phyloP scores from a whole-genome alignment of 2,888 invertebrate species.

The Spodoptera littoralis region DNA sequence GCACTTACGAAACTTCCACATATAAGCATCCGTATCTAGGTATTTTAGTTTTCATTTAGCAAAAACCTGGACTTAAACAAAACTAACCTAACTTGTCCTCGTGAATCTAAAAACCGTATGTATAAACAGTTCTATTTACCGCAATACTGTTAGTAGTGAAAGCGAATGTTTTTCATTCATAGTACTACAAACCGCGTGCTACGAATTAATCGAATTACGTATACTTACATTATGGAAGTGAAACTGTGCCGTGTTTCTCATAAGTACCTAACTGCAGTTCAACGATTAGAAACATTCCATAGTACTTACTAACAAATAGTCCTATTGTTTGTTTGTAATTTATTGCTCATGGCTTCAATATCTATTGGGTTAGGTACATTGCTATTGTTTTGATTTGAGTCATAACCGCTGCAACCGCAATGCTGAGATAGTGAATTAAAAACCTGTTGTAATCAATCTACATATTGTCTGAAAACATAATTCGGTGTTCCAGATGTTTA shows the following conservation, averaged over 20 bases:
- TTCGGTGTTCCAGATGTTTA: too few relatives aligned
- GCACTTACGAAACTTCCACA: too few relatives aligned
- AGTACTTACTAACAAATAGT: constrained; percentile 8
- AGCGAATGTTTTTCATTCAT: constrained; percentile 28
- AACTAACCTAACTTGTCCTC: background rate
- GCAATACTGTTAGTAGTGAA: constrained; percentile 25
- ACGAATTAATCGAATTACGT: constrained; percentile 26
- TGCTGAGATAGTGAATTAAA: too few relatives aligned
- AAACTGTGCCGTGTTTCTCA: constrained; percentile 9
- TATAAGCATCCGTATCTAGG: too few relatives aligned
- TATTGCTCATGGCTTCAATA: background rate
- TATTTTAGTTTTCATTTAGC: too few relatives aligned
- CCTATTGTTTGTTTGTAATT: constrained; percentile 28
- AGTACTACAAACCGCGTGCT: constrained; percentile 12
- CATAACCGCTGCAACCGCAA: too few relatives aligned
- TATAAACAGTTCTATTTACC: background rate
- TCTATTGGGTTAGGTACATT: background rate
- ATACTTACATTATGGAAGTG: constrained; percentile 12
- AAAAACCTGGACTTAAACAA: background rate
- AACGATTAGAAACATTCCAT: too few relatives aligned
- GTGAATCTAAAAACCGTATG: background rate
- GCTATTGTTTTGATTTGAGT: too few relatives aligned
- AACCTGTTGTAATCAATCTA: too few relatives aligned
- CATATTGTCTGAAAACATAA: too few relatives aligned
- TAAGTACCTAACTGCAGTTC: too few relatives aligned